A percentile compares a stretch with the other conserved stretches of the same genome.
Conservation (phyloP, 2,888 invertebrate genomes). For the Hofmannophila pseudospretella region DNA sequence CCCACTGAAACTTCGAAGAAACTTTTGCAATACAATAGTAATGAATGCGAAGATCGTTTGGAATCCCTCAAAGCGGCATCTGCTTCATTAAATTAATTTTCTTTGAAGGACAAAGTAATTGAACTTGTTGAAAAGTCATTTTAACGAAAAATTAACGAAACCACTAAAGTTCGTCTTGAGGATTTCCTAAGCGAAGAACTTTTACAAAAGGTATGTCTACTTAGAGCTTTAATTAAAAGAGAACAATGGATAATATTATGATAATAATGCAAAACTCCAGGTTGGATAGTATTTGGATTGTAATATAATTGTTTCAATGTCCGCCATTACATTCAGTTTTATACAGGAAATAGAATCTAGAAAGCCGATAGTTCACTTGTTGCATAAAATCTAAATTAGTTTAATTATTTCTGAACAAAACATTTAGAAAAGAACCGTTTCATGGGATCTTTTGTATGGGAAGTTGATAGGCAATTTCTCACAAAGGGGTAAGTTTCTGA, state of each 20-base stretch:
- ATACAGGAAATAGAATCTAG: too few relatives aligned
- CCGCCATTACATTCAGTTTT: too few relatives aligned
- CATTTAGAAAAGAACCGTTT: too few relatives aligned
- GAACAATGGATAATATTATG: constrained; percentile 11
- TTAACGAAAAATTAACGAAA: constrained; percentile 12
- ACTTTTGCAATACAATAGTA: background rate
- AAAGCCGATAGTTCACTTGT: too few relatives aligned
- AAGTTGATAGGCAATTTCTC: too few relatives aligned
- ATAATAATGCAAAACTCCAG: constrained; percentile 7
- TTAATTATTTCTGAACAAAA: too few relatives aligned
- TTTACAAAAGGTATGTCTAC: constrained; percentile 9
- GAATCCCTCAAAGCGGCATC: background rate
- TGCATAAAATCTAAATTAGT: too few relatives aligned
- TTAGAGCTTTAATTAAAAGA: constrained; percentile 13
- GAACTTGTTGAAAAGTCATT: constrained; percentile 8
- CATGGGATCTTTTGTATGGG: too few relatives aligned
- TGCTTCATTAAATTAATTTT: constrained; percentile 6
- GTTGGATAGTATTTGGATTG: constrained; percentile 2
- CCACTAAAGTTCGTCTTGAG: constrained; percentile 10
- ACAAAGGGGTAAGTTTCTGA: constrained; percentile 11
- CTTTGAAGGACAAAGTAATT: constrained; percentile 3
- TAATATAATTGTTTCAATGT: too few relatives aligned
- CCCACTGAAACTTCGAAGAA: background rate
- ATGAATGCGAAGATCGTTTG: background rate
- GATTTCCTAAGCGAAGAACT: constrained; percentile 13